Evolutionary conservation across 2,888 invertebrate genomes (phyloP).

Genomic region (Holacanthella duospinosa): DNA sequence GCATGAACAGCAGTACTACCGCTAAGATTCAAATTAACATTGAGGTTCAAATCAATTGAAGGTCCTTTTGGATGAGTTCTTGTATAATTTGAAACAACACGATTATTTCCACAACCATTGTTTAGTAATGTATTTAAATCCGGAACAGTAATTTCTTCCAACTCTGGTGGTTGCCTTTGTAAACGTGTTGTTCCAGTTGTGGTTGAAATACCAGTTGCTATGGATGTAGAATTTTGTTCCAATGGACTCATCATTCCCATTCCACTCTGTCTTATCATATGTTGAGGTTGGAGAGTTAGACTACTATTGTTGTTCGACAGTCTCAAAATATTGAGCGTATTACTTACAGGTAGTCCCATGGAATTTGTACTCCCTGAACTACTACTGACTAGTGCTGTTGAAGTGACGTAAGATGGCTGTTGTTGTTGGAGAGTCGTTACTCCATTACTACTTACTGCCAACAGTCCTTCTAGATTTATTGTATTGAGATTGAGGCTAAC

Average conservation of each 20-base stretch:
- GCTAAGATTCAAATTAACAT: conserved; percentile 29
- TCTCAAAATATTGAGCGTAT: conserved; percentile 14
- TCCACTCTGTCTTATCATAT: background rate
- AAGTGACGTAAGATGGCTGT: background rate
- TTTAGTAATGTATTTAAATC: conserved; percentile 27
- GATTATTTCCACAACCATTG: conserved; percentile 10
- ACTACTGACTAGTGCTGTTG: conserved; percentile 1
- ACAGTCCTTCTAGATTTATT: conserved; percentile 30
- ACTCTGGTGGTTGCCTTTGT: background rate
- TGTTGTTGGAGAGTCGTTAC: conserved; percentile 1
- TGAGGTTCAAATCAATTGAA: conserved; percentile 33
- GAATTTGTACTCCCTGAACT: background rate
- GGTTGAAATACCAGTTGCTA: background rate
- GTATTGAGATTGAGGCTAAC: conserved; percentile 33
- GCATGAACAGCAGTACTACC: conserved; percentile 9
- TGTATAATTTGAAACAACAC: background rate
- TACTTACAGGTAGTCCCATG: background rate
- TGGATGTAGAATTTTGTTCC: conserved; percentile 4
- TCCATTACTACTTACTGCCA: conserved; percentile 11
- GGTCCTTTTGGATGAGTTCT: conserved; percentile 13
- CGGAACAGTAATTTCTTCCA: conserved; percentile 30
- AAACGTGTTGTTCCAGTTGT: background rate
- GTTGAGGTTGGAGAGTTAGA: conserved; percentile 8
- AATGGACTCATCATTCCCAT: background rate
- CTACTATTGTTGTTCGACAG: conserved; percentile 12